Evolutionary conservation across 2,113 vertebrate genomes (phyloP), one percentile per base, ranked within the genome.

Genomic region (Mus pahari): DNA sequence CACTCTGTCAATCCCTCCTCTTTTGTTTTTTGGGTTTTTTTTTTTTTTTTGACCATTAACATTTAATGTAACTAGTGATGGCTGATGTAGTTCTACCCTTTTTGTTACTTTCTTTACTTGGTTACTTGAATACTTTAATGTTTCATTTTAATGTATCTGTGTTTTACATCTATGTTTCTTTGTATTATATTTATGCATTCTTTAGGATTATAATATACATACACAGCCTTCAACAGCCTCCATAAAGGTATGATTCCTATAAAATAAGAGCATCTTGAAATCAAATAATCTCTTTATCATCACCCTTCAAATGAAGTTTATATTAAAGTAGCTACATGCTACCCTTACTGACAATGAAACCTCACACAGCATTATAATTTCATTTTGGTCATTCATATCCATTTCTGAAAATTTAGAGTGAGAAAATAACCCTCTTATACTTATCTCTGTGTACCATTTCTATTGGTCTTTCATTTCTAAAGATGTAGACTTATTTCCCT

Each of bases 11-110:
- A n/a, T 19, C 50, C n/a, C 58, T 91, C 20, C 11, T 55, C 70
- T 70, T 87, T 81, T 86, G 12, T 64, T 89, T 94, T 53, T 91
- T 48, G 48, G 12, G 64, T 86, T 94, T 53, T 91, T 62, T 87
- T 81, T 86, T 9, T 64, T 86, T 94, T 53, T 91, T 10, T 77
- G 2, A 5, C 66, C 66, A 68, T 68, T 68, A 68, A 68, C 2
- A 86, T 68, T 36, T 68, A 68, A 68, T 68, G 71, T 87, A 87
- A 90, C 50, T 71, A 64, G 16, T 53, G n/a, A 45, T 50, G n/a
- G 3, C 24, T 12, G 0, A 86, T 20, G 79, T 89, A 48, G 11
- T 55, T 45, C 48, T 77, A 73, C 31, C 20, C 50, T 66, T 81
- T 31, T 68, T 82, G 36, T 82, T 48, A 89, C 28, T 75, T 83